These are phyloP conservation scores for Pterocles orientalis DNA, from an alignment of 2,113 vertebrate genomes.

Conservation along the genomic window DNA sequence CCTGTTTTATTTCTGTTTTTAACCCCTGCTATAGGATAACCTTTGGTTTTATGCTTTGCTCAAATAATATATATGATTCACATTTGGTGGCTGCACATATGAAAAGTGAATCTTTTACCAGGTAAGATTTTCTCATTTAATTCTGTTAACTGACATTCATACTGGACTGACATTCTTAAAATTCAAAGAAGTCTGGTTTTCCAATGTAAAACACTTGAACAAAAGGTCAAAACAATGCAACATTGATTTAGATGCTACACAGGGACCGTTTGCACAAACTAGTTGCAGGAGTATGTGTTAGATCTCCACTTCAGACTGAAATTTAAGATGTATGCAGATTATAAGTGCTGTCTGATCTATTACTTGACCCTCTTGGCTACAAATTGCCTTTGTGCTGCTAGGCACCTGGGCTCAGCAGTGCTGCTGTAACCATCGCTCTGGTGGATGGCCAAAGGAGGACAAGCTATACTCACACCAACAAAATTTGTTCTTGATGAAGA, in stretches of 20 bases:
- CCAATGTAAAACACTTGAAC: not conserved
- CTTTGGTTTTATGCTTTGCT: not conserved
- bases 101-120: not conserved
- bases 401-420: not conserved
- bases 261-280: not conserved
- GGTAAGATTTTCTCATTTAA: not conserved
- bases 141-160: not conserved
- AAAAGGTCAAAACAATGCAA: slow-evolving; percentile 20
- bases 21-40: not conserved
- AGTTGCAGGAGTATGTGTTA: not conserved
- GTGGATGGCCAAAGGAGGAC: not conserved
- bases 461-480: not conserved
- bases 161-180: not conserved
- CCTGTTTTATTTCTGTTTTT: slow-evolving; percentile 4
- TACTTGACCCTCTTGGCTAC: not conserved
- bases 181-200: not conserved
- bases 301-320: not conserved
- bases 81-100: not conserved
- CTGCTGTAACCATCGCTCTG: not conserved
- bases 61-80: not conserved
- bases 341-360: not conserved
- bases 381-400: not conserved
- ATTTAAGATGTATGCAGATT: not conserved
- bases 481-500: not conserved
- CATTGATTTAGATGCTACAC: not conserved